phyloP scores from a whole-genome alignment of 2,113 vertebrate species.

The Numenius arquata region DNA sequence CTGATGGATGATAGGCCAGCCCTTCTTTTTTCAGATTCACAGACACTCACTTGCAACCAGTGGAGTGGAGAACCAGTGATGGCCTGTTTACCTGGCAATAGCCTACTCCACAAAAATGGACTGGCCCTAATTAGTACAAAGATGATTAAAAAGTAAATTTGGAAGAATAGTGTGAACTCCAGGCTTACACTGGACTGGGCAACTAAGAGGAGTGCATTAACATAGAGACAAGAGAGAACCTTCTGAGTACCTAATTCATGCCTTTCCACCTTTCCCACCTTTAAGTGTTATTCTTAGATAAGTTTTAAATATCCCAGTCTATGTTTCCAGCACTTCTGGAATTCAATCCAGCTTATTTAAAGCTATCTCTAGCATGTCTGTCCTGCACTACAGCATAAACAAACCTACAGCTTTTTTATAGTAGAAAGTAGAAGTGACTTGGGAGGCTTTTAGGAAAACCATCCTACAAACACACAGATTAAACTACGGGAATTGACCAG shows the following conservation, averaged over 20 bases:
- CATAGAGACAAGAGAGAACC: not conserved
- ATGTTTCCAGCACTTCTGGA: not conserved
- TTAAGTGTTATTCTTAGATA: not conserved
- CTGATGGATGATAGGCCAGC: not conserved
- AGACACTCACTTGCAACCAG: not conserved
- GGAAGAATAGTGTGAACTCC: not conserved
- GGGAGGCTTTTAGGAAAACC: not conserved
- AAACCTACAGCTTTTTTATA: too few relatives aligned
- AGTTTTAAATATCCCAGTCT: not conserved
- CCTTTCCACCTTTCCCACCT: not conserved
- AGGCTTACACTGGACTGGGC: not conserved
- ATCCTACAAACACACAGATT: not conserved
- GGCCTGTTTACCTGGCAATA: not conserved
- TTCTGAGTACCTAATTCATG: not conserved
- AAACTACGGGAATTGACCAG: not conserved
- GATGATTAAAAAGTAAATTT: not conserved
- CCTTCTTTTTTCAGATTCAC: not conserved
- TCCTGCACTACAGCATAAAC: not conserved
- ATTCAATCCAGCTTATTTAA: not conserved
- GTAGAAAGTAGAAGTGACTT: not conserved
- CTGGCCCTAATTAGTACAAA: not conserved
- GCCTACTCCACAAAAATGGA: not conserved
- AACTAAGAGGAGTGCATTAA: not conserved
- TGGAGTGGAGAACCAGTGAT: not conserved
- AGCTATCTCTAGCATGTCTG: not conserved